Base-by-base conservation (phyloP, 2,888 invertebrate species). In the Balanococcus diminutus region DNA sequence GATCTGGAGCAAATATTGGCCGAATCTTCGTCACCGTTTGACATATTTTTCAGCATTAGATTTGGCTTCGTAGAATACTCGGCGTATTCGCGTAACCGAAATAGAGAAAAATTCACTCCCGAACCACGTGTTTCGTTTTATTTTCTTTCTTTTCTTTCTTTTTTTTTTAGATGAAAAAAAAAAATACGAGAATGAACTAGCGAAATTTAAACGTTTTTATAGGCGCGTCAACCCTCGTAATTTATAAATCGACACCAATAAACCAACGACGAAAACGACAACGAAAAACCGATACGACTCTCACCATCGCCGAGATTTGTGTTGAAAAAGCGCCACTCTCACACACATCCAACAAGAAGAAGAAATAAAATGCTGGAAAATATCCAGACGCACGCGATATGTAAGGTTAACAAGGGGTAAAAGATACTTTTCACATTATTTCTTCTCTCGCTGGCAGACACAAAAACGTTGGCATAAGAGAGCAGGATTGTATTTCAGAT, bases 381-480 rank as follows among this genome's bases (percentile, higher is more conserved):
- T 32, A 75, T 75, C 75, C 75, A 75, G 75, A 75, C 75, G 75
- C 32, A 36, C 25, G n/a, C 75, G 75, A 75, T 67, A 67, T 28
- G 61, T 75, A 75, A 75, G 75, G 75, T 75, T 75, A 75, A 75
- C 75, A 75, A 46, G 79, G 84, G 72, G 84, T 84, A 84, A 84
- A 46, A 84, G 84, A 84, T 84, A 84, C 75, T 75, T 75, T 84
- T 46, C 39, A 84, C 84, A 75, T 84, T 84, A 84, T 84, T 84
- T 84, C 84, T 84, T 84, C 39, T 84, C 39, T 51, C 51, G n/a
- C 19, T 51, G 19, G 51, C 51, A 51, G 51, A 84, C 75, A 84
- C 75, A 75, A 84, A 84, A 84, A 31, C 84, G 75, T 84, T 75
- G 46, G 84, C 39, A 39, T 84, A 84, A 84, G 84, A 84, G 51